These are phyloP conservation scores for Amphipoea lucens DNA, from an alignment of 2,888 invertebrate species.

Conservation along the genomic window DNA sequence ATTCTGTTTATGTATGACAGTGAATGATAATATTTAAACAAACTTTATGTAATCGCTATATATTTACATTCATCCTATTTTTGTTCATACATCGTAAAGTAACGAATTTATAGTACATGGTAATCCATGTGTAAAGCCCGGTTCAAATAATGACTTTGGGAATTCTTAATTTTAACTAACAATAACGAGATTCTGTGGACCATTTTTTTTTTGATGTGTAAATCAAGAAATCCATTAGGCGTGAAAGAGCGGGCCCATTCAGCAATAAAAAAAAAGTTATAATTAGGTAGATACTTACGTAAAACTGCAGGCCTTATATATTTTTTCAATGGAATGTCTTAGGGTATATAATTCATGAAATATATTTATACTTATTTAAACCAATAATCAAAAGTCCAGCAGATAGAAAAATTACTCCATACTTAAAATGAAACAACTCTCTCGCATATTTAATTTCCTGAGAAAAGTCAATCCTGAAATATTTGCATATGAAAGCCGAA, in stretches of 20 bases:
- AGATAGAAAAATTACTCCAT: background rate
- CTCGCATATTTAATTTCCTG: too few relatives aligned
- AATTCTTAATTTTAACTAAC: background rate
- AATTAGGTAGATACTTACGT: background rate
- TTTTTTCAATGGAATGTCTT: background rate
- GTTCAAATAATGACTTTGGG: background rate
- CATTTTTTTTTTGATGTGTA: background rate
- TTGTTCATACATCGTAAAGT: background rate
- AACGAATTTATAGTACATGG: background rate
- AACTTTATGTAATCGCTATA: background rate
- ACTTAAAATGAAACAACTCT: background rate
- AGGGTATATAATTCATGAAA: too few relatives aligned
- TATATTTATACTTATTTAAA: background rate
- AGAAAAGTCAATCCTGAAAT: background rate
- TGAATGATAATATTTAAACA: constrained; percentile 26
- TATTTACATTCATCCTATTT: constrained; percentile 7
- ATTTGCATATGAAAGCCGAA: constrained; percentile 64
- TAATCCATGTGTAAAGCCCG: background rate
- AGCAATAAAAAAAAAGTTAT: background rate
- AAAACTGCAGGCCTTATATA: background rate
- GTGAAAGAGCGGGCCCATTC: too few relatives aligned
- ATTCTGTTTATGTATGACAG: background rate
- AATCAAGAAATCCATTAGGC: too few relatives aligned
- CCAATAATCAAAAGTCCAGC: background rate
- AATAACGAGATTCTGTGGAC: background rate